A percentile compares a stretch with the other conserved stretches of the same genome.
These are phyloP conservation scores for Isoperla grammatica DNA, from an alignment of 2,888 invertebrate genomes.

Conservation along the genomic window DNA sequence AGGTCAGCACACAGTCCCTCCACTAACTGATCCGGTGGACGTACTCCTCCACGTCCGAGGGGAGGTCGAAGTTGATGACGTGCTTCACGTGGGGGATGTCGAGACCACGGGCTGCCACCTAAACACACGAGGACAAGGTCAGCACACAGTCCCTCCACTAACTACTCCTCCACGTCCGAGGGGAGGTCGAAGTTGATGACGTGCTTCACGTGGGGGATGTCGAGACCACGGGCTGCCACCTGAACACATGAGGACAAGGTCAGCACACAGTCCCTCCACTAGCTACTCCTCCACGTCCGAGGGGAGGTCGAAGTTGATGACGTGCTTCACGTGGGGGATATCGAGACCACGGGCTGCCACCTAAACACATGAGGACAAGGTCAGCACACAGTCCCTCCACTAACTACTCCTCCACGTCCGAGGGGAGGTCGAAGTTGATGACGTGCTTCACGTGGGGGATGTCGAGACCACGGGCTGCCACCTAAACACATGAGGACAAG, in stretches of 20 bases:
- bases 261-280: no score
- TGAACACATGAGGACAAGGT: no score
- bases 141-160: no score
- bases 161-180: conserved; percentile 98
- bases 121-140: conserved; percentile 12
- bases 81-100: conserved; percentile 99
- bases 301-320: conserved; percentile 99
- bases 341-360: conserved; percentile 95
- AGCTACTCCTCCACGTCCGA: conserved; percentile 99
- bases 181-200: conserved; percentile 99
- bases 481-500: no score
- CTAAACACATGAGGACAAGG: no score
- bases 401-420: conserved; percentile 99
- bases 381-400: no score
- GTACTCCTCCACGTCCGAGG: conserved; percentile 98
- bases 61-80: conserved; percentile 99
- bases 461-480: conserved; percentile 95
- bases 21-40: conserved; percentile 96
- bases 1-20: no score
- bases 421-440: conserved; percentile 98
- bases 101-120: conserved; percentile 89
- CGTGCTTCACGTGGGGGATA: conserved; percentile 98
- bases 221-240: conserved; percentile 92
- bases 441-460: conserved; percentile 99
- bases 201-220: conserved; percentile 98